Evolutionary conservation across 2,888 invertebrate species (phyloP).

Genomic region (Choristoneura rosaceana): DNA sequence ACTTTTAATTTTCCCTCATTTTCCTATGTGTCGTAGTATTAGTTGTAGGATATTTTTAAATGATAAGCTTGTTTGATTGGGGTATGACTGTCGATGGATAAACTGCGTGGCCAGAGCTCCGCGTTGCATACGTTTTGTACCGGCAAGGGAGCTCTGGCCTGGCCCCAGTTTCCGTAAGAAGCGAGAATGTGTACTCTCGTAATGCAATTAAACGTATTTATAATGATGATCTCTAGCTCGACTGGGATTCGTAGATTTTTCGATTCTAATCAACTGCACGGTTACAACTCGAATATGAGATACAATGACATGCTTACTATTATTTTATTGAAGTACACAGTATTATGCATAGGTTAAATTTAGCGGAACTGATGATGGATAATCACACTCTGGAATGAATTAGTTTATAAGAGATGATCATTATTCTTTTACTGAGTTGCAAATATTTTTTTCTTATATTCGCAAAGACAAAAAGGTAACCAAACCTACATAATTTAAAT

Average conservation of each 20-base stretch:
- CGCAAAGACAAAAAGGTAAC: neutral
- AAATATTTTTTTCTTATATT: slow-evolving; percentile 12
- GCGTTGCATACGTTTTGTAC: neutral
- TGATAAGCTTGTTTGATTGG: slow-evolving; percentile 24
- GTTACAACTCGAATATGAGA: slow-evolving; percentile 57
- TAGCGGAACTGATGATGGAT: slow-evolving; percentile 15
- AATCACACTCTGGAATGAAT: slow-evolving; percentile 13
- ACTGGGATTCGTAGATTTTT: slow-evolving; percentile 46
- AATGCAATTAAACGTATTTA: slow-evolving; percentile 54
- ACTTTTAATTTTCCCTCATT: slow-evolving; percentile 42
- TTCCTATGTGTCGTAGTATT: slow-evolving; percentile 39
- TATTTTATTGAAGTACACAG: slow-evolving; percentile 60
- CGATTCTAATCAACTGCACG: slow-evolving; percentile 38
- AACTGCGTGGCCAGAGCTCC: neutral
- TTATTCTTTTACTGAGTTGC: slow-evolving; percentile 22
- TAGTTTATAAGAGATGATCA: slow-evolving; percentile 34
- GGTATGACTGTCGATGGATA: neutral
- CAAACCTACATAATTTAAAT: slow-evolving; percentile 1
- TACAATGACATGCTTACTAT: slow-evolving; percentile 44
- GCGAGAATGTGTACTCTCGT: slow-evolving; percentile 14
- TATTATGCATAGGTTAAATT: slow-evolving; percentile 53
- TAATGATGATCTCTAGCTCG: slow-evolving; percentile 60
- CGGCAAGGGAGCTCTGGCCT: neutral
- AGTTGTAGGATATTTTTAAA: slow-evolving; percentile 34
- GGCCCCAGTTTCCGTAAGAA: neutral